Evolutionary conservation across 2,888 invertebrate genomes (phyloP).

Genomic region (Rotaria socialis): DNA sequence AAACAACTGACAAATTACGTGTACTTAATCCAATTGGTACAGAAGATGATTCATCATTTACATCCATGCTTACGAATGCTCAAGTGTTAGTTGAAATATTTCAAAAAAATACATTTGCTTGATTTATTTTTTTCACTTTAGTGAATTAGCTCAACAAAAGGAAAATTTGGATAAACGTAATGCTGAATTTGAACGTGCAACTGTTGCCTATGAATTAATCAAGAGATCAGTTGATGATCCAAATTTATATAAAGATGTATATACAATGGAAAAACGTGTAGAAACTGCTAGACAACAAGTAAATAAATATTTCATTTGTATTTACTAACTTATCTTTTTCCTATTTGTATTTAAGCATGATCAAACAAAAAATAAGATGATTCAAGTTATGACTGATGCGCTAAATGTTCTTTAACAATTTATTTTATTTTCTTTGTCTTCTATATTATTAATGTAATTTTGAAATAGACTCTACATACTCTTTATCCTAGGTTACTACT

Average conservation of each 20-base stretch:
- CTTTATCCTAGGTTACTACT: background rate
- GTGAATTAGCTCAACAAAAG: slow-evolving; percentile 18
- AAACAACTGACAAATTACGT: slow-evolving; percentile 25
- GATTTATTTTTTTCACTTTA: background rate
- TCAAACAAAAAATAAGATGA: background rate
- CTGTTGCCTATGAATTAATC: background rate
- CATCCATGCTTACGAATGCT: background rate
- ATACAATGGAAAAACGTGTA: background rate
- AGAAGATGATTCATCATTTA: background rate
- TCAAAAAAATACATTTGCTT: background rate
- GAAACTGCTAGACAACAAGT: background rate
- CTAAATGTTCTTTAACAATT: background rate
- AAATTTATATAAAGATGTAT: slow-evolving; percentile 32
- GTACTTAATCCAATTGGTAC: background rate
- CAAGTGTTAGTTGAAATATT: background rate
- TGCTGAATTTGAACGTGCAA: background rate
- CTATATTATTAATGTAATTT: background rate
- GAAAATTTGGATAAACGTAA: background rate
- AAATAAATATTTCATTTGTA: background rate
- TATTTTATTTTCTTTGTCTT: background rate
- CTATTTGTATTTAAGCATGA: background rate
- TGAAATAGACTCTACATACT: background rate
- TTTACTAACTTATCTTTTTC: too few relatives aligned
- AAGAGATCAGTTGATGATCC: background rate
- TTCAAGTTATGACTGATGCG: background rate